A percentile compares a stretch with the other conserved stretches of the same genome.
Conservation (phyloP, 1,140 invertebrate genomes). For the Macrocentrus cingulum region DNA sequence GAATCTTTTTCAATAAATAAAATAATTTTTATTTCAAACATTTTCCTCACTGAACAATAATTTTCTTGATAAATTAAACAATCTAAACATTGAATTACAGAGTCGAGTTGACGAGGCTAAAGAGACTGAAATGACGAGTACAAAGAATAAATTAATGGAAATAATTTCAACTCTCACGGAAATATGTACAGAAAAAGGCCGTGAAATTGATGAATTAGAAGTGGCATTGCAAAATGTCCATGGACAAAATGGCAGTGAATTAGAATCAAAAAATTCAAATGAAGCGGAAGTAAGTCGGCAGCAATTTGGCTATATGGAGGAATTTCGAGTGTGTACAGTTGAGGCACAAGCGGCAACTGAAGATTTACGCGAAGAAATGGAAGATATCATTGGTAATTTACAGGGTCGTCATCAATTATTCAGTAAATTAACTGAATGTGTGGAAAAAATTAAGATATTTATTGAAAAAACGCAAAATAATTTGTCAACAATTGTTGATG, state of each 20-base stretch:
- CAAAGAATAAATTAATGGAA: slow-evolving; percentile 28
- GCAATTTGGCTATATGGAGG: slow-evolving; percentile 52
- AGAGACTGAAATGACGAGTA: slow-evolving; percentile 5
- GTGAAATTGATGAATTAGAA: slow-evolving; percentile 30
- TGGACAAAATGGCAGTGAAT: not conserved
- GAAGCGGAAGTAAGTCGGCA: slow-evolving; percentile 19
- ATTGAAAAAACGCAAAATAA: slow-evolving; percentile 40
- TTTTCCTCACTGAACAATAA: no score
- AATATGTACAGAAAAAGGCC: slow-evolving; percentile 37
- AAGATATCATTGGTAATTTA: slow-evolving; percentile 42
- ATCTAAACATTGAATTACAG: no score
- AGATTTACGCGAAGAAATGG: slow-evolving; percentile 53
- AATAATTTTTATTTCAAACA: no score
- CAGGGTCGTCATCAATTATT: slow-evolving; percentile 38
- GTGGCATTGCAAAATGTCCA: slow-evolving; percentile 11
- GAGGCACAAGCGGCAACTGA: slow-evolving; percentile 53
- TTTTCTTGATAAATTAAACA: no score
- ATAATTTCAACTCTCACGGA: slow-evolving; percentile 36
- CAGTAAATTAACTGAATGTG: slow-evolving; percentile 11
- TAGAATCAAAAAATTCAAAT: not conserved
- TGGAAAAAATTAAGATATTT: slow-evolving; percentile 38
- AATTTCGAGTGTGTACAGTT: slow-evolving; percentile 51
- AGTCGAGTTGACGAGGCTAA: not conserved
- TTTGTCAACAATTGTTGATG: slow-evolving; percentile 37
- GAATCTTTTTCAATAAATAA: no score